Percentiles rank a stretch among this genome's conserved stretches.
These are phyloP conservation scores for Norana najaformis DNA, from an alignment of 2,888 invertebrate species.

Conservation along the genomic window DNA sequence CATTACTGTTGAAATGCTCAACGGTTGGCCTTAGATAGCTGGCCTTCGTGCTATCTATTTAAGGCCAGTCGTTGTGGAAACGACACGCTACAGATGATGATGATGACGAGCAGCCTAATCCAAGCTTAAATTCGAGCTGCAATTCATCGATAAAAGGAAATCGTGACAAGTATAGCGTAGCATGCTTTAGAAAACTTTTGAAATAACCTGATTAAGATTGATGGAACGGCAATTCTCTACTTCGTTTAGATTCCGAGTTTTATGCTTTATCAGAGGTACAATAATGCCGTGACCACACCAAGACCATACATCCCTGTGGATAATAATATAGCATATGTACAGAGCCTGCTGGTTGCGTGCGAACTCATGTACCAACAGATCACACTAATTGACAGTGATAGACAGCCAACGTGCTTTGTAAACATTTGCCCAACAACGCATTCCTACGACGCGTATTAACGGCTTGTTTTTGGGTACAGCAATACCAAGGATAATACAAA, in stretches of 20 bases:
- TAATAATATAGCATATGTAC: background rate
- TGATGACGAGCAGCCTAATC: too few species aligned
- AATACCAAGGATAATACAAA: background rate
- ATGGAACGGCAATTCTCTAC: background rate
- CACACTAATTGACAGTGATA: background rate
- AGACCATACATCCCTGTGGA: background rate
- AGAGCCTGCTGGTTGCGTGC: background rate
- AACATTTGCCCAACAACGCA: background rate
- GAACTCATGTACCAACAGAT: background rate
- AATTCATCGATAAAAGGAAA: background rate
- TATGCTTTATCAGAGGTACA: background rate
- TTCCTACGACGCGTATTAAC: background rate
- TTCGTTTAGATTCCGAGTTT: background rate
- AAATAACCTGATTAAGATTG: background rate
- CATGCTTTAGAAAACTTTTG: background rate
- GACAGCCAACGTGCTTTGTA: background rate
- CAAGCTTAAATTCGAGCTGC: background rate
- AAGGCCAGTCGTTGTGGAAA: too few species aligned
- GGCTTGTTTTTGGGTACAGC: background rate
- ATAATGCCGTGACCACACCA: background rate
- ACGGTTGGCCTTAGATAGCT: too few species aligned
- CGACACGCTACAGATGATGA: too few species aligned
- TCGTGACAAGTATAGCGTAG: background rate
- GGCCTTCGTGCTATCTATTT: too few species aligned
- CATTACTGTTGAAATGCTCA: background rate